These are phyloP conservation scores for Cylindroiulus punctatus DNA, from an alignment of 2,888 invertebrate species.

Conservation along the genomic window DNA sequence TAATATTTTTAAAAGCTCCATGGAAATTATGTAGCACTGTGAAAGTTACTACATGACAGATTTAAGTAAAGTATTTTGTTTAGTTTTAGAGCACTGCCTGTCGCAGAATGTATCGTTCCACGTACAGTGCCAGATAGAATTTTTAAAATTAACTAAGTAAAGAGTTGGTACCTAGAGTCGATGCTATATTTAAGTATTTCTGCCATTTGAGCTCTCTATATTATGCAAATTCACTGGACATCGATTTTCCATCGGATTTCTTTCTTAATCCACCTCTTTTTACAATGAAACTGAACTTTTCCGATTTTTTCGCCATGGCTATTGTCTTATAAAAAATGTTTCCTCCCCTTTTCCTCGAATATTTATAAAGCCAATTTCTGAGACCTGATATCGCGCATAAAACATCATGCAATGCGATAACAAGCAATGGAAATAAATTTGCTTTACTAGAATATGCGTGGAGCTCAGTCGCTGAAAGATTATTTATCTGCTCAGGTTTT, in stretches of 20 bases:
- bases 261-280: background rate
- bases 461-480: background rate
- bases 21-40: background rate
- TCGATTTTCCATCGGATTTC: background rate
- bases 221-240: background rate
- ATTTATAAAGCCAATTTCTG: constrained; percentile 26
- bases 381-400: background rate
- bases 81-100: no score
- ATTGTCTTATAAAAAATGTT: background rate
- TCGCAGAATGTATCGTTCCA: no score
- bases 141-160: no score
- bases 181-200: background rate
- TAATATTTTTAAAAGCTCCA: background rate
- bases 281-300: background rate
- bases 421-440: background rate
- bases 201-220: background rate
- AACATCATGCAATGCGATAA: background rate
- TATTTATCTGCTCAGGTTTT: background rate
- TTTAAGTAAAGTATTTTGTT: no score
- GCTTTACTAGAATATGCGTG: background rate
- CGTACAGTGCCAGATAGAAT: no score
- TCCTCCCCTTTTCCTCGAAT: background rate
- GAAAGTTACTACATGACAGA: background rate
- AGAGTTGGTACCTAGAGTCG: no score
- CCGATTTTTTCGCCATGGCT: background rate